Evolutionary conservation across 1,140 invertebrate species (phyloP), one percentile per base, ranked within the genome.

Genomic region (Sycophila sp.): DNA sequence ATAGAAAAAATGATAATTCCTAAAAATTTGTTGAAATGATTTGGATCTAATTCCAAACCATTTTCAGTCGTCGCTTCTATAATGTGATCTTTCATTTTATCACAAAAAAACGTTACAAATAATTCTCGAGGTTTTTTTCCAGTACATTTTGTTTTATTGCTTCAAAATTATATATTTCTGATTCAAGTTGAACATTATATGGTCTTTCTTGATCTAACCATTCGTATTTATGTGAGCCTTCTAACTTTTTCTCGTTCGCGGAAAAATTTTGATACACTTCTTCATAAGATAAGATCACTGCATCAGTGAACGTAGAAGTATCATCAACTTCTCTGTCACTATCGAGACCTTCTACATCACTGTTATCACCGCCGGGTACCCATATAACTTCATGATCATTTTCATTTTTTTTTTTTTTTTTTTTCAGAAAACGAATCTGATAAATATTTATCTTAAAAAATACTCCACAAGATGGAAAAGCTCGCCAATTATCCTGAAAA

Each of bases 71-170:
- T 53, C 26, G 68, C 60, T 36, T 73, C 19, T 49, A 70, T 73
- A 17, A 67, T 63, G 30, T 70, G 24, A 67, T 66, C 60, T 73
- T 70, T 73, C 34, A 73, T 70, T 38, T 73, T 47, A 56, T 51
- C 32, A 56, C 40, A 70, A 73, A 70, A 73, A 63, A 67, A 70
- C n/a, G 67, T 38, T 66, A 63, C 17, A 67, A 73, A 73, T 45
- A 70, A 49, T 34, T 73, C 56, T 38, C 60, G 65, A 42, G 62
- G 53, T n/a, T 45, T 67, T 70, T 63, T 2, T 56, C 7, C 17
- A 36, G 45, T 49, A 73, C 45, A 10, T 40, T 62, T 38, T 67
- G 34, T 22, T 67, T 62, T 15, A 65, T 28, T 45, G 47, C 19
- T 30, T 47, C 19, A 22, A 47, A 65, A 63, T 28, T 55, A 65